Percentiles rank a stretch among this genome's conserved stretches.
Conservation (phyloP, 1,140 invertebrate species). For the Ceratitis capitata region DNA sequence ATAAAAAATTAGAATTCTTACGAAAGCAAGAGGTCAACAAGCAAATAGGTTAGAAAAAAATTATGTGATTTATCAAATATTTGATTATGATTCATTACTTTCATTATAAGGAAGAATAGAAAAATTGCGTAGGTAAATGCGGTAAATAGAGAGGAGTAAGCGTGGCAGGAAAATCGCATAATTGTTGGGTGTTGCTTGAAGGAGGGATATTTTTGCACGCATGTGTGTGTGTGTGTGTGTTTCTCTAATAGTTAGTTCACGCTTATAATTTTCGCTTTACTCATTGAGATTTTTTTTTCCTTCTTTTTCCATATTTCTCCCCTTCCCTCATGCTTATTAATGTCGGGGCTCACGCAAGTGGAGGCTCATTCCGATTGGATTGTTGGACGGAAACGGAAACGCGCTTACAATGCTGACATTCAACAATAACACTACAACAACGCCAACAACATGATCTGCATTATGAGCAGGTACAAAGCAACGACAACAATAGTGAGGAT, state of each 20-base stretch:
- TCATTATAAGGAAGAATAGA: neutral
- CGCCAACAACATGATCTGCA: too few species aligned
- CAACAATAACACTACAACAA: neutral
- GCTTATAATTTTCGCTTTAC: neutral
- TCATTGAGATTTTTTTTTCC: neutral
- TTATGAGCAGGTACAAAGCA: neutral
- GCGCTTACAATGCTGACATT: conserved; percentile 33
- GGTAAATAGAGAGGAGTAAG: neutral
- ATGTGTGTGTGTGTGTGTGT: neutral
- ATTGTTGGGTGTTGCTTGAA: neutral
- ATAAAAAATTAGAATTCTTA: neutral
- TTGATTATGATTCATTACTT: conserved; percentile 9
- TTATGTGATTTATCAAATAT: conserved; percentile 16
- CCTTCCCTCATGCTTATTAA: neutral
- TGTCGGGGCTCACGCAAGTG: neutral
- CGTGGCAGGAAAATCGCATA: neutral
- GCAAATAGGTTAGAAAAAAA: neutral
- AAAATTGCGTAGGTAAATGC: neutral
- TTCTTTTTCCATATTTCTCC: too few species aligned
- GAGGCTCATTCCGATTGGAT: conserved; percentile 15
- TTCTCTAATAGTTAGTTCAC: neutral
- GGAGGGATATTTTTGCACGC: neutral
- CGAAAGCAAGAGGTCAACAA: too few species aligned
- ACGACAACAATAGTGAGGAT: neutral
- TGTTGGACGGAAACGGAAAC: conserved; percentile 26